Base-by-base conservation (phyloP, 2,888 invertebrate species). In the Macroteleia sp. region DNA sequence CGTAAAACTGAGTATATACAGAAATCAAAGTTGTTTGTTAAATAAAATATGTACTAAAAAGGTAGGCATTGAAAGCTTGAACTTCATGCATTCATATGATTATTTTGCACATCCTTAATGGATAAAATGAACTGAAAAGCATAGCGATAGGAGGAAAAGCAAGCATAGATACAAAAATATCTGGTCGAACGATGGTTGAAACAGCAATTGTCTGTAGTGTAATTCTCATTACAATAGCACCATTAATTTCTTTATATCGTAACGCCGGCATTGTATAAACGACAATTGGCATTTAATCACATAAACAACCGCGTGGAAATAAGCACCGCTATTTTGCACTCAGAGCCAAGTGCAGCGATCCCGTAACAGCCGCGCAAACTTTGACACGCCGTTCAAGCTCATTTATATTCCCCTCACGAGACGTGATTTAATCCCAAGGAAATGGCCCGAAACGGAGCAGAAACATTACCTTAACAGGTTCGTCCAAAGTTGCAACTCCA, bases 401-500 rank as follows among this genome's bases (percentile, higher is more conserved):
- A n/a, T n/a, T n/a, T n/a, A n/a, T n/a, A n/a, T n/a, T n/a, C n/a
- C n/a, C n/a, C n/a, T n/a, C n/a, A n/a, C n/a, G n/a, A n/a, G n/a
- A n/a, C n/a, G n/a, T n/a, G n/a, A n/a, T n/a, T n/a, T n/a, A n/a
- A n/a, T n/a, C n/a, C n/a, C n/a, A n/a, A n/a, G n/a, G n/a, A n/a
- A n/a, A n/a, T n/a, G n/a, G n/a, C n/a, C n/a, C n/a, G n/a, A n/a
- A n/a, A n/a, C n/a, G n/a, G n/a, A n/a, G n/a, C n/a, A n/a, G 5
- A 42, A 66, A 39, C 22, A 56, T 67, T 67, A 67, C 66, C 66
- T 67, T 56, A 46, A 28, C 25, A 22, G 56, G 25, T 67, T 39
- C 44, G 66, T 66, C 8, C 42, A 1, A 34, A 39, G 17, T 48
- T n/a, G n/a, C n/a, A n/a, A n/a, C n/a, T 48, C 10, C 14, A 19